Conservation (phyloP, 2,888 invertebrate species). For the Acrocyrtus sp. region DNA sequence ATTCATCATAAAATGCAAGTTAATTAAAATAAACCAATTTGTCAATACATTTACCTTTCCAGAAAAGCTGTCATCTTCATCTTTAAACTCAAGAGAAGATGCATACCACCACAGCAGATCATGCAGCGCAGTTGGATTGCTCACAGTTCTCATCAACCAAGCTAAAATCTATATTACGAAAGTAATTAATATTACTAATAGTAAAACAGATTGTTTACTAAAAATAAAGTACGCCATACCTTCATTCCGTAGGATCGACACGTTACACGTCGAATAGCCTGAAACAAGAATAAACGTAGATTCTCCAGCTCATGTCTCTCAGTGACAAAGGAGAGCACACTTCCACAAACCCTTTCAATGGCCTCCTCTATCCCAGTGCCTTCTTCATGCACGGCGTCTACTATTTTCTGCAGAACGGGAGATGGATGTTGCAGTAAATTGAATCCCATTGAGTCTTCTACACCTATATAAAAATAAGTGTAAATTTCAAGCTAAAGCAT, state of each 20-base stretch:
- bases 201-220: conserved; percentile 1
- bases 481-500: not conserved
- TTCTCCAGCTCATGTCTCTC: conserved; percentile 87
- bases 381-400: conserved; percentile 69
- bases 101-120: conserved; percentile 98
- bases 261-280: conserved; percentile 77
- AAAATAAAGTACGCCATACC: conserved; percentile 66
- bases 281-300: conserved; percentile 86
- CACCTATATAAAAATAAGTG: conserved; percentile 13
- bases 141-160: conserved; percentile 92
- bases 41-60: conserved; percentile 46
- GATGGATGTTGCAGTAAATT: conserved; percentile 91
- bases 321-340: conserved; percentile 87
- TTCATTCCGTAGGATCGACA: conserved; percentile 88
- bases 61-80: conserved; percentile 47
- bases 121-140: conserved; percentile 90
- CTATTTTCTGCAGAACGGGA: conserved; percentile 81
- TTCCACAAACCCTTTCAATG: conserved; percentile 74
- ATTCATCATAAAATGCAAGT: no score
- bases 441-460: conserved; percentile 68
- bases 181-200: not conserved
- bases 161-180: conserved; percentile 77
- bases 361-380: conserved; percentile 65
- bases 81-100: conserved; percentile 72
- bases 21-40: no score